Conservation (phyloP, 2,888 invertebrate species). For the Dichetophora obliterata region DNA sequence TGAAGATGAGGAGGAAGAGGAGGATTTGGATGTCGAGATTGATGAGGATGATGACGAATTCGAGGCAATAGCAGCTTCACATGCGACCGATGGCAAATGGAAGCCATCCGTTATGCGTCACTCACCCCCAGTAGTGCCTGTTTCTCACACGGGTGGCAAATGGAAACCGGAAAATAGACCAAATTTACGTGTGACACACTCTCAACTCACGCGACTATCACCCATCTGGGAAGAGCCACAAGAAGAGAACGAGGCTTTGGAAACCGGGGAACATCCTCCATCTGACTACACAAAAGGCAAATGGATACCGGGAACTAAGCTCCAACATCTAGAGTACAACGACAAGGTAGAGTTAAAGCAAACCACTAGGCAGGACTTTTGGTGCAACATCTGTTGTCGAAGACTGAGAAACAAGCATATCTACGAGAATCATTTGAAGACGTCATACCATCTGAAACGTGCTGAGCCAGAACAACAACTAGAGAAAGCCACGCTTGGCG, state of each 20-base stretch:
- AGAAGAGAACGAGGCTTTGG: constrained; percentile 65
- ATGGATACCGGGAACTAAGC: constrained; percentile 81
- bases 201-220: constrained; percentile 60
- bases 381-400: constrained; percentile 86
- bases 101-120: constrained; percentile 49
- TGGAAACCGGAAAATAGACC: constrained; percentile 78
- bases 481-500: constrained; percentile 72
- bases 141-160: constrained; percentile 77
- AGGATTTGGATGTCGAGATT: constrained; percentile 60
- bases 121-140: constrained; percentile 70
- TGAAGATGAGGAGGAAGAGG: constrained; percentile 67
- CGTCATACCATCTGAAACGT: constrained; percentile 79
- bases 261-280: constrained; percentile 72
- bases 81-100: constrained; percentile 55
- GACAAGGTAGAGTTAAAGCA: constrained; percentile 66
- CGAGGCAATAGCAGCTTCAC: constrained; percentile 69
- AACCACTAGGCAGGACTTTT: constrained; percentile 70
- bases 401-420: constrained; percentile 80
- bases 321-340: constrained; percentile 72
- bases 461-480: constrained; percentile 78
- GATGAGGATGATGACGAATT: constrained; percentile 71
- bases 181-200: constrained; percentile 52
- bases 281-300: constrained; percentile 80
- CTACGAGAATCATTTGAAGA: constrained; percentile 83
- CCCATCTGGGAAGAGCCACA: constrained; percentile 73